Evolutionary conservation across 2,888 invertebrate genomes (phyloP).

Genomic region (Agapostemon virescens): DNA sequence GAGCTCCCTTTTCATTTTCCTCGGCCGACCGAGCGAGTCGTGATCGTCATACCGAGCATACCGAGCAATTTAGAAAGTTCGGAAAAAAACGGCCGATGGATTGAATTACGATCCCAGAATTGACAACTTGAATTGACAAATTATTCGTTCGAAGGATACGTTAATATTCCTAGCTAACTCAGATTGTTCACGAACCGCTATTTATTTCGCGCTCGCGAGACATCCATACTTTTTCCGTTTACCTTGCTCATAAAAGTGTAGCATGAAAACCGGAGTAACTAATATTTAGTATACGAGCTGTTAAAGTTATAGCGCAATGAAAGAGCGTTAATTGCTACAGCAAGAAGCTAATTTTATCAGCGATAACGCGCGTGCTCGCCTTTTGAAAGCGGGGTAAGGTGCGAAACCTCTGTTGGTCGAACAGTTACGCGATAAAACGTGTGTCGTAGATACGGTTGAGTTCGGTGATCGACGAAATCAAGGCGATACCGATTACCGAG

Average conservation of each 20-base stretch:
- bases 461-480: constrained; percentile 18
- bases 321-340: neutral
- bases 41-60: neutral
- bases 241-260: neutral
- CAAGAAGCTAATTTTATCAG: neutral
- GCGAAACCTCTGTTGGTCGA: neutral
- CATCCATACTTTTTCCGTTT: too few species aligned
- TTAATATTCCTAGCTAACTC: neutral
- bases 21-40: neutral
- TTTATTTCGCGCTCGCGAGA: neutral
- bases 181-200: neutral
- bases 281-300: neutral
- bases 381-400: neutral
- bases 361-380: neutral
- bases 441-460: neutral
- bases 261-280: neutral
- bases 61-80: neutral
- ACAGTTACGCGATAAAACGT: neutral
- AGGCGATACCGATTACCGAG: constrained; percentile 30
- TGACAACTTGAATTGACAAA: neutral
- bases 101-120: neutral
- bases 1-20: neutral
- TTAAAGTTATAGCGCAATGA: neutral
- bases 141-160: neutral
- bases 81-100: neutral